Conservation (phyloP, 2,888 invertebrate genomes). For the Harpalus rufipes region DNA sequence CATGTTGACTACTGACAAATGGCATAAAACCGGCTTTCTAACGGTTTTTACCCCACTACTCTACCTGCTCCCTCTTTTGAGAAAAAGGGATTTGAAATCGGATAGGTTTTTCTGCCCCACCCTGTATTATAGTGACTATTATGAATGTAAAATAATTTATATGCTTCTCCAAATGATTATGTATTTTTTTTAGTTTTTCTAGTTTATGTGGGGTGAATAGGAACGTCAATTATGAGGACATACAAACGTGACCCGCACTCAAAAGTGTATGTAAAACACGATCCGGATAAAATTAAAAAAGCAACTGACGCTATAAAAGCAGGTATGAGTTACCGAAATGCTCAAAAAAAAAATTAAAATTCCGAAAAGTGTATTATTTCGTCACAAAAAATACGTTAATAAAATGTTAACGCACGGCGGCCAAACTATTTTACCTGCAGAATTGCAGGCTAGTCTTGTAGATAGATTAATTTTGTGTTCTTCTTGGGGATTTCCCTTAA, state of each 20-base stretch:
- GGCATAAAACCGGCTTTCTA: too few species aligned
- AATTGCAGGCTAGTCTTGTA: not conserved
- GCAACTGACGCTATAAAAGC: conserved; percentile 2
- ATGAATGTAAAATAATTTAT: too few species aligned
- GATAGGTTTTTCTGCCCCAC: too few species aligned
- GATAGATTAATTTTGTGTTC: conserved; percentile 1
- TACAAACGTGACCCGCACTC: conserved; percentile 11
- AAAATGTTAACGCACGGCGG: not conserved
- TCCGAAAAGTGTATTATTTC: not conserved
- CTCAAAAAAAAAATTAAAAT: not conserved
- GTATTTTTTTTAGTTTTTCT: too few species aligned
- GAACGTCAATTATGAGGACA: not conserved
- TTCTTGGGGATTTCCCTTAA: too few species aligned
- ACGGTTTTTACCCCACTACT: too few species aligned
- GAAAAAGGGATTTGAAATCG: too few species aligned
- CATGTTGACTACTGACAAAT: too few species aligned
- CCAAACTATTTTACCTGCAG: not conserved
- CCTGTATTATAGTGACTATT: too few species aligned
- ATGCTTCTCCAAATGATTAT: too few species aligned
- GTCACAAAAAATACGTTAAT: not conserved
- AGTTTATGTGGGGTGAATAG: too few species aligned
- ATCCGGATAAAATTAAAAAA: not conserved
- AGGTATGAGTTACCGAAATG: conserved; percentile 9
- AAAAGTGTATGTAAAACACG: not conserved
- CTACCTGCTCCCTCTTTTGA: too few species aligned